phyloP scores from a whole-genome alignment of 1,140 invertebrate species.

The Aphelinus certus region DNA sequence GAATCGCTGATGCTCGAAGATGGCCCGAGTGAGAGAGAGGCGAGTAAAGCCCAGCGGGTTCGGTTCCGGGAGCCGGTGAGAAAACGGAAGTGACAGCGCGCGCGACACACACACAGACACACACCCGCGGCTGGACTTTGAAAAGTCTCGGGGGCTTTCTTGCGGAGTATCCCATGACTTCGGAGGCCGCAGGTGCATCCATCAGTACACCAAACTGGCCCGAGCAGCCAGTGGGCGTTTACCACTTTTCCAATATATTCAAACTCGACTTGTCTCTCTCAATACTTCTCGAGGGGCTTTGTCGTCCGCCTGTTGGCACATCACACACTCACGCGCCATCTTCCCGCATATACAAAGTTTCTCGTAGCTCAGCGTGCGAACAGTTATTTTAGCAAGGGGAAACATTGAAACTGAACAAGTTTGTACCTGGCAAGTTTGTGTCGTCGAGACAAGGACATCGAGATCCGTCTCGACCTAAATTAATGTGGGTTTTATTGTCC shows the following conservation, averaged over 20 bases:
- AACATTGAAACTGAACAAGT: no score
- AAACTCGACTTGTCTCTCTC: conserved; percentile 39
- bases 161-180: conserved; percentile 30
- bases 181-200: conserved; percentile 54
- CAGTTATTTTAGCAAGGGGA: no score
- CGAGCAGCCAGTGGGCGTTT: conserved; percentile 50
- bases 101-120: background rate
- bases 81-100: conserved; percentile 28
- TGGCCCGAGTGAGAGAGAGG: background rate
- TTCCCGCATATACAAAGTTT: no score
- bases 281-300: conserved; percentile 50
- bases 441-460: background rate
- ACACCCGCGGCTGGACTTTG: conserved; percentile 8
- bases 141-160: conserved; percentile 23
- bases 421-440: background rate
- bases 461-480: background rate
- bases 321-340: no score
- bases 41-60: conserved; percentile 1
- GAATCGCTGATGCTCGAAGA: background rate
- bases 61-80: conserved; percentile 17
- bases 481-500: no score
- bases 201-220: no score
- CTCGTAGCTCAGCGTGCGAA: no score
- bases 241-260: conserved; percentile 50
- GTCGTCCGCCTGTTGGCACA: conserved; percentile 52